Evolutionary conservation across 2,797 vertebrate genomes (phyloP).

Genomic region (Sebastes taczanowskii): DNA sequence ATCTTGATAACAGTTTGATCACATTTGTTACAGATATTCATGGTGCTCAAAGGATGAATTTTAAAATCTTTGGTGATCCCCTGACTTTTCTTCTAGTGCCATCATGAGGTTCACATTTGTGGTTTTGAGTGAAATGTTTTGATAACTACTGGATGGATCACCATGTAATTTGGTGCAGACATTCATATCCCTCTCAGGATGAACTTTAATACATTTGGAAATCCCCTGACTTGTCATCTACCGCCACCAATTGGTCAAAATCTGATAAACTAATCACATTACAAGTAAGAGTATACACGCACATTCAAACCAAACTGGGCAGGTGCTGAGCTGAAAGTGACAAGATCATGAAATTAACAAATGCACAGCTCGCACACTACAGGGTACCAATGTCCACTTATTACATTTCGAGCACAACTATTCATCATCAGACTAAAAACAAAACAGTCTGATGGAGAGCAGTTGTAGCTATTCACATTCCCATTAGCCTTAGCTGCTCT

Average conservation of each 20-base stretch:
- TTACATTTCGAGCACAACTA: not conserved
- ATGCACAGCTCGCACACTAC: not conserved
- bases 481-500: not conserved
- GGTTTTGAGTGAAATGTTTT: not conserved
- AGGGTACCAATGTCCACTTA: not conserved
- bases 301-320: not conserved
- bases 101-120: not conserved
- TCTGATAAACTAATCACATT: not conserved
- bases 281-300: not conserved
- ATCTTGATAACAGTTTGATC: too few species aligned
- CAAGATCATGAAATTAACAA: not conserved
- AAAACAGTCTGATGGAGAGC: rapidly evolving
- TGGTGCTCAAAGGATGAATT: not conserved
- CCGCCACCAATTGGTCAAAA: not conserved
- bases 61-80: not conserved
- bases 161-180: too few species aligned
- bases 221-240: not conserved
- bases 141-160: too few species aligned
- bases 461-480: not conserved
- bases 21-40: not conserved
- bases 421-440: too few species aligned
- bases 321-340: not conserved
- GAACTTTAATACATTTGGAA: not conserved
- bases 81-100: not conserved
- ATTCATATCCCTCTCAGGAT: too few species aligned